These are phyloP conservation scores for Lophius americanus DNA, from an alignment of 2,797 vertebrate species.

Conservation along the genomic window DNA sequence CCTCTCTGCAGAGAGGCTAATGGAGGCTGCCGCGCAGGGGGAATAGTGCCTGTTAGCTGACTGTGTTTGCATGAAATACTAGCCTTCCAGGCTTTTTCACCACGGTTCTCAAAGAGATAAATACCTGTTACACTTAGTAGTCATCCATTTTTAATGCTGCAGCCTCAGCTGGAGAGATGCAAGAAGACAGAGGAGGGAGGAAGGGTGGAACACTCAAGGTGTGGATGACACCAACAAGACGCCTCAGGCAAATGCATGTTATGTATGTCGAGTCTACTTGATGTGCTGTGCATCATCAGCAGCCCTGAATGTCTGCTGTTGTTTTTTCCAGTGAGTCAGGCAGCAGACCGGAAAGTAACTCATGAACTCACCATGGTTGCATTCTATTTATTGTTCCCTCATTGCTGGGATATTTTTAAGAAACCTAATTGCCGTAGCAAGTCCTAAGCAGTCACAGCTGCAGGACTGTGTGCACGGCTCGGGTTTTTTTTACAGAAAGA, in stretches of 20 bases:
- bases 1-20: slow-evolving; percentile 73
- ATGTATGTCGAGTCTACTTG: slow-evolving; percentile 37
- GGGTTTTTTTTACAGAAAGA: slow-evolving; percentile 25
- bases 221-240: slow-evolving; percentile 56
- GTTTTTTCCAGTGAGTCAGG: slow-evolving; percentile 19
- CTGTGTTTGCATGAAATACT: slow-evolving; percentile 71
- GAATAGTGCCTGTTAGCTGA: slow-evolving; percentile 69
- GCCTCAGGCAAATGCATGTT: slow-evolving; percentile 47
- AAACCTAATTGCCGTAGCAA: slow-evolving; percentile 26
- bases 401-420: slow-evolving; percentile 31
- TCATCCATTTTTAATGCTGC: slow-evolving; percentile 85
- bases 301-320: slow-evolving; percentile 34
- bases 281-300: slow-evolving; percentile 53
- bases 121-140: slow-evolving; percentile 85
- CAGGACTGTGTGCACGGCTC: slow-evolving; percentile 20
- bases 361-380: slow-evolving; percentile 31
- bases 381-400: slow-evolving; percentile 39
- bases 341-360: slow-evolving; percentile 45
- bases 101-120: slow-evolving; percentile 76
- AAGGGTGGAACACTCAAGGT: slow-evolving; percentile 42
- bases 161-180: slow-evolving; percentile 77
- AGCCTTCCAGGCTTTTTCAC: slow-evolving; percentile 72
- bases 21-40: slow-evolving; percentile 62
- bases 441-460: slow-evolving; percentile 46
- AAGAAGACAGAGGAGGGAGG: slow-evolving; percentile 46